Base-by-base conservation (phyloP, 2,113 vertebrate genomes). In the Phocoena sinus region DNA sequence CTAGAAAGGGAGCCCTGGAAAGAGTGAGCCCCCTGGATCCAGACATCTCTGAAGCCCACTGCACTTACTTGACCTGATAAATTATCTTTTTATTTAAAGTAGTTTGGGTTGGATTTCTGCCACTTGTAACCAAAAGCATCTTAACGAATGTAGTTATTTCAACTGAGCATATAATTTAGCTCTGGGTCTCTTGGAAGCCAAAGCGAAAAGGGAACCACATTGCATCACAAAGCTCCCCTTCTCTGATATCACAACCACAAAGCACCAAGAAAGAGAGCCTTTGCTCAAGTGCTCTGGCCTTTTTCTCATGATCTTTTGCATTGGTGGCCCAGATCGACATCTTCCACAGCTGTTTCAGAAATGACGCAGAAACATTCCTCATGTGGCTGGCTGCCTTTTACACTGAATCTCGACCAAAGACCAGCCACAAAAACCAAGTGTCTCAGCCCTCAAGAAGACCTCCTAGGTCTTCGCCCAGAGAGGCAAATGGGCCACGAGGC, bases 291-390 rank as follows among this genome's bases (percentile, higher is more conserved):
- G 44, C 41, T 53, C 12, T 0, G 17, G 73, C 25, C 80, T 26
- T 70, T 58, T 92, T 92, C 80, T 89, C 87, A 77, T 17, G 87
- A 62, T 41, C 96, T 79, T 63, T 91, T 33, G 4, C 47, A 14
- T 5, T 20, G 68, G 44, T 1, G 4, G 60, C 83, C 81, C n/a
- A 11, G 60, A 67, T 38, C 44, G 65, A n/a, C n/a, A 41, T 62
- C 95, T 81, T 73, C 71, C 79, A n/a, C 94, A 74, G 83, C 92
- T 89, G 95, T 80, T 89, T 93, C 33, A 81, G 94, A 73, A 70
- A 83, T 91, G 94, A 96, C 20, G 63, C 89, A 97, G 86, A 36
- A 71, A 87, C 92, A 47, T 94, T 95, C 96, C 74, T 89, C 82
- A 2, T 41, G 86, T 60, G 86, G 89, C 82, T 31, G 76, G 60